Evolutionary conservation across 2,113 vertebrate genomes (phyloP).

Genomic region (Bubalus kerabau): DNA sequence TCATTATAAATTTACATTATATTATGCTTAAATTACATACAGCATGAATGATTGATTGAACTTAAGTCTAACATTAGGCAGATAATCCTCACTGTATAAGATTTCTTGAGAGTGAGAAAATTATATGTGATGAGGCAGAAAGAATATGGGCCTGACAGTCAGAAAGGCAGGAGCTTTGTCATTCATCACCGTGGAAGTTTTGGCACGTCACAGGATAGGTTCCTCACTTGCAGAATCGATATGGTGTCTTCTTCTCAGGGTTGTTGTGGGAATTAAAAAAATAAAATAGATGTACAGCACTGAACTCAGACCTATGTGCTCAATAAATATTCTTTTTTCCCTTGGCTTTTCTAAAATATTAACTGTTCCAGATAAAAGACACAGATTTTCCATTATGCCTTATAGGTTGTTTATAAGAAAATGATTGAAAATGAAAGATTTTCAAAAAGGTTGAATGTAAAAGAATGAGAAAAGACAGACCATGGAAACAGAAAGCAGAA

Average conservation of each 20-base stretch:
- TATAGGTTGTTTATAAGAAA: not conserved
- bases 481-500: not conserved
- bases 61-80: not conserved
- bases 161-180: not conserved
- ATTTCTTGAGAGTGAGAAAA: not conserved
- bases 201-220: not conserved
- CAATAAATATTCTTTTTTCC: not conserved
- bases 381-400: not conserved
- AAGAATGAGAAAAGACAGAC: not conserved
- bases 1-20: not conserved
- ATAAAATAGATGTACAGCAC: not conserved
- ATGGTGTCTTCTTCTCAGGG: not conserved
- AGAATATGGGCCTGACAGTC: not conserved
- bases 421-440: not conserved
- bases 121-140: not conserved
- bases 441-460: not conserved
- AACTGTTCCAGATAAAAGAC: not conserved
- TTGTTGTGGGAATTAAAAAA: not conserved
- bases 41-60: not conserved
- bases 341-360: not conserved
- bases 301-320: not conserved
- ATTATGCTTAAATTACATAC: not conserved
- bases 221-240: not conserved
- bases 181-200: not conserved
- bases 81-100: not conserved